Conservation (phyloP, 1,140 invertebrate species). For the Drosophila carrolli region DNA sequence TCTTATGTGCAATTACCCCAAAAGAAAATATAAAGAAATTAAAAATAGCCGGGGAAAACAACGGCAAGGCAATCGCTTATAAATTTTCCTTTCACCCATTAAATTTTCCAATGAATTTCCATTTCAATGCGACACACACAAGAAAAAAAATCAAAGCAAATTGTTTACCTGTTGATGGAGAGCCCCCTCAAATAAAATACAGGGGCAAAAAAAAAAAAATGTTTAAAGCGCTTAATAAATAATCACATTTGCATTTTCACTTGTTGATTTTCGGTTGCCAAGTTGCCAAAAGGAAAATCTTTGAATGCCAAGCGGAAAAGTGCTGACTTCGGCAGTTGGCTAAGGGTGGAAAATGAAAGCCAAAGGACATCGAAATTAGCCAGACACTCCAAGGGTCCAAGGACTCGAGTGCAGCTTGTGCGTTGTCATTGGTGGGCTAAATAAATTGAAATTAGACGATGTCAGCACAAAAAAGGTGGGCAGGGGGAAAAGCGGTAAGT, state of each 20-base stretch:
- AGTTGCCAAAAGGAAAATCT: slow-evolving; percentile 20
- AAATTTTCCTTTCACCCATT: slow-evolving; percentile 48
- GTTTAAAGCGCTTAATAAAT: slow-evolving; percentile 82
- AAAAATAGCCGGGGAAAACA: slow-evolving; percentile 19
- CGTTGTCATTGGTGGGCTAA: slow-evolving; percentile 74
- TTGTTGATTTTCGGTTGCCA: slow-evolving; percentile 70
- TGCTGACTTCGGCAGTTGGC: slow-evolving; percentile 34
- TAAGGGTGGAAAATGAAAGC: slow-evolving; percentile 1
- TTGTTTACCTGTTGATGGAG: slow-evolving; percentile 48
- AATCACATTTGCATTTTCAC: slow-evolving; percentile 82
- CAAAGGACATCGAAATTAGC: slow-evolving; percentile 65
- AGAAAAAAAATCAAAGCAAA: slow-evolving; percentile 41
- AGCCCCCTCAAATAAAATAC: slow-evolving; percentile 5
- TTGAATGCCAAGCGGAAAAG: slow-evolving; percentile 27
- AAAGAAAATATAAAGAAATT: neutral
- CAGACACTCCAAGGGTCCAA: slow-evolving; percentile 16
- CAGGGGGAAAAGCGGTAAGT: slow-evolving; percentile 1
- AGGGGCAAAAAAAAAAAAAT: slow-evolving; percentile 29
- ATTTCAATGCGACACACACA: slow-evolving; percentile 43
- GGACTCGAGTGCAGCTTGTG: slow-evolving; percentile 65
- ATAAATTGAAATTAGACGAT: slow-evolving; percentile 80
- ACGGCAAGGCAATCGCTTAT: slow-evolving; percentile 58
- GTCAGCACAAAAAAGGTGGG: slow-evolving; percentile 68
- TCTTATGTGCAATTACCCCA: slow-evolving; percentile 25
- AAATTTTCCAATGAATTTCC: slow-evolving; percentile 73